Conservation (phyloP, 23 tunicate genomes). For the Oikopleura vanhoeffeni region DNA sequence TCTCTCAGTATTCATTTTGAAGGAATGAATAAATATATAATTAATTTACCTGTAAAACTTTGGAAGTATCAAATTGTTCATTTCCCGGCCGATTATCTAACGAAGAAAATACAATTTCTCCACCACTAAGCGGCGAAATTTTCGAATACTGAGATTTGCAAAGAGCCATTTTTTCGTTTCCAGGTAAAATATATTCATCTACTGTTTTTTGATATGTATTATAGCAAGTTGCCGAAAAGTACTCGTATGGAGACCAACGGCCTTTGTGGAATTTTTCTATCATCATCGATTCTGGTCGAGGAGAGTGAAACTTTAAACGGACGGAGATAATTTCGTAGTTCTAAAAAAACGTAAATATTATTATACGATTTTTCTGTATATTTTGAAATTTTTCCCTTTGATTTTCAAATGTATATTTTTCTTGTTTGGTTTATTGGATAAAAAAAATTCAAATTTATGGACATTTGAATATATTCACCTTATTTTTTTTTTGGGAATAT, state of each 20-base stretch:
- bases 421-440: too few species aligned
- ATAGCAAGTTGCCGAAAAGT: conserved; percentile 66
- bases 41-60: neutral
- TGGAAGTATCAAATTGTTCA: neutral
- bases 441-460: too few species aligned
- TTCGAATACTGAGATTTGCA: conserved; percentile 70
- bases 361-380: too few species aligned
- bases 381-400: too few species aligned
- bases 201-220: conserved; percentile 34
- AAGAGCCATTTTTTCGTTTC: conserved; percentile 61
- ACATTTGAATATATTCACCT: too few species aligned
- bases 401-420: too few species aligned
- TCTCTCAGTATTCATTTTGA: too few species aligned
- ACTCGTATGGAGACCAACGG: conserved; percentile 80
- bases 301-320: conserved; percentile 47
- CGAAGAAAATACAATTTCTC: conserved; percentile 79
- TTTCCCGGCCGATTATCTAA: conserved; percentile 21
- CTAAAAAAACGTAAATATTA: too few species aligned
- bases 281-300: conserved; percentile 75
- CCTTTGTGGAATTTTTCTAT: too few species aligned
- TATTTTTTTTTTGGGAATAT: too few species aligned
- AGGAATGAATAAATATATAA: too few species aligned
- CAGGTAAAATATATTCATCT: conserved; percentile 11
- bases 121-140: conserved; percentile 84
- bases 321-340: conserved; percentile 90